A percentile compares a stretch with the other conserved stretches of the same genome.
phyloP scores from a whole-genome alignment of 2,888 invertebrate genomes.

The Lydus trimaculatus region DNA sequence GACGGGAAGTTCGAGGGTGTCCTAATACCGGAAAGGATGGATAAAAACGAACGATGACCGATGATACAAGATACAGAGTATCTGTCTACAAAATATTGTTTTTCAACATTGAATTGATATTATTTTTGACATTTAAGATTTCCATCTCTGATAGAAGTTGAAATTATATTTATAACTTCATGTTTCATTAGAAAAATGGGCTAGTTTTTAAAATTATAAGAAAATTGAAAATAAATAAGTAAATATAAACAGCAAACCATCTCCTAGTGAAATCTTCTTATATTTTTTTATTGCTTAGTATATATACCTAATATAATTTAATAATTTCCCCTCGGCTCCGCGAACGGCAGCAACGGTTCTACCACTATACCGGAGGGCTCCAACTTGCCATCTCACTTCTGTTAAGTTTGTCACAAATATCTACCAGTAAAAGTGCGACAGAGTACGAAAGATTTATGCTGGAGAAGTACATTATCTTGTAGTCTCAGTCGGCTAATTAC shows the following conservation, averaged over 20 bases:
- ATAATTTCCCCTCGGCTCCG: conserved; percentile 55
- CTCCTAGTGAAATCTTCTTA: conserved; percentile 31
- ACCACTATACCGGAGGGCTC: conserved; percentile 38
- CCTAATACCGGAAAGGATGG: conserved; percentile 50
- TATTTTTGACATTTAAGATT: not conserved
- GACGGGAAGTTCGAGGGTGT: conserved; percentile 49
- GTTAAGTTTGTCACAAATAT: conserved; percentile 40
- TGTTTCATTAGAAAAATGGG: too few relatives aligned
- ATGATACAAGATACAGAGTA: conserved; percentile 40
- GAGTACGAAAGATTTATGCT: conserved; percentile 62
- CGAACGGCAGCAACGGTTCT: conserved; percentile 43
- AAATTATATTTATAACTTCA: too few relatives aligned
- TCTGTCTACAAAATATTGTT: not conserved
- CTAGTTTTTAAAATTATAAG: too few relatives aligned
- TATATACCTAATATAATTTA: conserved; percentile 50
- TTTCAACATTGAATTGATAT: not conserved
- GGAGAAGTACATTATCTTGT: conserved; percentile 66
- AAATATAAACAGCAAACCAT: conserved; percentile 30
- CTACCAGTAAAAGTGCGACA: conserved; percentile 44
- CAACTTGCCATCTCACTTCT: conserved; percentile 42
- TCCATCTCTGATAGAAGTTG: not conserved
- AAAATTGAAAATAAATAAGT: not conserved
- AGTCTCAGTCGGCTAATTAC: conserved; percentile 66
- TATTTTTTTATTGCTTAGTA: conserved; percentile 39
- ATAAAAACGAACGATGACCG: conserved; percentile 50